Conservation (phyloP, 1,140 invertebrate genomes). For the Lucilia sericata region DNA sequence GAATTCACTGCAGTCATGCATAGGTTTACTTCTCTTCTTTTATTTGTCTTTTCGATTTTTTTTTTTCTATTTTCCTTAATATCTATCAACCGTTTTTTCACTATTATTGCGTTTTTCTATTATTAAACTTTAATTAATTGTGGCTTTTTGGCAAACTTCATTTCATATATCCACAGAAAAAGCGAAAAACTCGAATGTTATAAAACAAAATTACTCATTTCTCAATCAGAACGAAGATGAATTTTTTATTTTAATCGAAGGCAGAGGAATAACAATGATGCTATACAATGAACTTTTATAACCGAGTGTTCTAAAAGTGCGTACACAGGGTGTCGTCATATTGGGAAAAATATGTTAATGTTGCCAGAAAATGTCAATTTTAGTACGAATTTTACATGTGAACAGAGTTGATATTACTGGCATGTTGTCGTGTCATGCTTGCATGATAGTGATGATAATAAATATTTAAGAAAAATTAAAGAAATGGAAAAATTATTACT, state of each 20-base stretch:
- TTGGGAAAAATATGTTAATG: background rate
- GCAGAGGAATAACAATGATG: constrained; percentile 26
- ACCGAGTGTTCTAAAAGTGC: constrained; percentile 7
- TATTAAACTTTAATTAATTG: background rate
- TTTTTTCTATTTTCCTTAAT: background rate
- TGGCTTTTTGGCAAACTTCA: constrained; percentile 6
- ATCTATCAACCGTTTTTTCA: background rate
- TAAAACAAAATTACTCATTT: constrained; percentile 44
- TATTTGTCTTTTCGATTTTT: too few relatives aligned
- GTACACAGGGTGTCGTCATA: background rate
- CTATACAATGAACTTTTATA: constrained; percentile 12
- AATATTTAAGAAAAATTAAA: too few relatives aligned
- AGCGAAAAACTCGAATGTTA: constrained; percentile 35
- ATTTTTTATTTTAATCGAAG: constrained; percentile 9
- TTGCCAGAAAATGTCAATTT: background rate
- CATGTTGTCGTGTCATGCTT: background rate
- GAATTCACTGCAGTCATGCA: constrained; percentile 26
- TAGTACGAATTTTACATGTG: background rate
- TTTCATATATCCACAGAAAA: background rate
- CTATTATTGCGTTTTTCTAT: background rate
- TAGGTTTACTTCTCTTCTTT: background rate
- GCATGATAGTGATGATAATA: background rate
- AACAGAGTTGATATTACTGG: background rate
- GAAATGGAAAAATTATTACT: too few relatives aligned
- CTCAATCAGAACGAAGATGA: constrained; percentile 36